Base-by-base conservation (phyloP, 2,888 invertebrate species). In the Spisula solida region DNA sequence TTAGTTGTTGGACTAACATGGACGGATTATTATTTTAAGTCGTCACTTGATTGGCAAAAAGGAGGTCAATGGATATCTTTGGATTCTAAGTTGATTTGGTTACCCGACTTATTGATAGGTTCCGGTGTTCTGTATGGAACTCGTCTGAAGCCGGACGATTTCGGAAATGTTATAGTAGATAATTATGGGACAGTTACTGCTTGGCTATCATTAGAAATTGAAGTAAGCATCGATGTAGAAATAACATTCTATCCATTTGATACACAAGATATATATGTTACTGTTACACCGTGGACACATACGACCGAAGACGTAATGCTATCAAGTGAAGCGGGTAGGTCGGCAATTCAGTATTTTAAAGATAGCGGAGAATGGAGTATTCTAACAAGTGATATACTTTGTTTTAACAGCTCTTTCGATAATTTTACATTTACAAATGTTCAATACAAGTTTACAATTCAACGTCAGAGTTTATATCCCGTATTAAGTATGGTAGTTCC, bases 401-500 rank as follows among this genome's bases (percentile, higher is more conserved):
- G 47, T n/a, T 47, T 60, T n/a, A 41, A 31, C 34, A 0, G 5
- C 1, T 10, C 41, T 12, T 82, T 47, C 25, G 66, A n/a, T 47
- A 82, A 82, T n/a, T 41, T 56, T 2, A 51, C 34, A 0, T 60
- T 14, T 16, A 66, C 82, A 14, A 82, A 47, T 12, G 66, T 82
- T 25, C 66, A 0, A 12, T 89, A 85, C 51, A 82, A 16, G n/a
- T 75, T 89, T 18, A 85, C 89, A 12, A 56, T 93, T 12, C 66
- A 84, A 48, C 85, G 93, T 47, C 86, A 88, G 41, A 90, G 90
- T 5, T 87, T 90, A 4, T 93, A 89, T 60, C 89, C 86, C 60
- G 81, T 92, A 48, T 41, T 92, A 47, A 92, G 92, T 31, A 88
- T 93, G 78, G 90, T 93, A 10, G 86, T 87, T 20, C 93, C 93